A percentile compares a stretch with the other conserved stretches of the same genome.
Evolutionary conservation across 2,797 vertebrate species (phyloP).

Genomic region (Siniperca obscura): DNA sequence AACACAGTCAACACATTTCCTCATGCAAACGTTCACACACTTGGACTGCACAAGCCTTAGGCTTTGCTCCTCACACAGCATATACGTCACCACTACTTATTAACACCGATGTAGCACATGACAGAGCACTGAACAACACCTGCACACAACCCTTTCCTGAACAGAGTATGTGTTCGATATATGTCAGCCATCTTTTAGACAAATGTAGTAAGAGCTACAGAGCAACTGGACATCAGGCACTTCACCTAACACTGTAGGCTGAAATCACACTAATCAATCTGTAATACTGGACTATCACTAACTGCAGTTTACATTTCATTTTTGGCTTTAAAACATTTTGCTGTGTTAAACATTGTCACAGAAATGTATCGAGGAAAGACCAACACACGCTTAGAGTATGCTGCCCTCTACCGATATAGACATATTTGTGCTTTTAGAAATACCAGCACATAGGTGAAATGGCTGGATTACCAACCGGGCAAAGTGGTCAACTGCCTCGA

Average conservation of each 20-base stretch:
- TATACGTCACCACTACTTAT: constrained; percentile 5
- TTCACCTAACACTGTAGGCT: not conserved
- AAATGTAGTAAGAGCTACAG: not conserved
- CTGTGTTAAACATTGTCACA: not conserved
- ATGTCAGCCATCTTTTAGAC: constrained; percentile 10
- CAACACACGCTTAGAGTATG: not conserved
- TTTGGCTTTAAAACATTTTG: not conserved
- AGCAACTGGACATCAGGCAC: not conserved
- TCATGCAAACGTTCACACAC: constrained; percentile 6
- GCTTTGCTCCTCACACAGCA: constrained; percentile 36
- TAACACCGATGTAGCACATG: constrained; percentile 24
- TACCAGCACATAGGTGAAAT: not conserved
- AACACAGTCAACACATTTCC: constrained; percentile 23
- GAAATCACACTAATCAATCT: not conserved
- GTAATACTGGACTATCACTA: not conserved
- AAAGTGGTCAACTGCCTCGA: no score
- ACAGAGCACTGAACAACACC: constrained; percentile 41
- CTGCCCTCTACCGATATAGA: constrained; percentile 21
- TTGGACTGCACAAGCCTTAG: constrained; percentile 32
- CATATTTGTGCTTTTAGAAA: not conserved
- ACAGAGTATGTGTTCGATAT: constrained; percentile 14
- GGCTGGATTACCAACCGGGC: not conserved
- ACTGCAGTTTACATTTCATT: not conserved
- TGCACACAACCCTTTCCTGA: constrained; percentile 26
- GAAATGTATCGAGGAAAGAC: not conserved